These are phyloP conservation scores for Pelecanus crispus DNA, from an alignment of 2,113 vertebrate genomes.

Conservation along the genomic window DNA sequence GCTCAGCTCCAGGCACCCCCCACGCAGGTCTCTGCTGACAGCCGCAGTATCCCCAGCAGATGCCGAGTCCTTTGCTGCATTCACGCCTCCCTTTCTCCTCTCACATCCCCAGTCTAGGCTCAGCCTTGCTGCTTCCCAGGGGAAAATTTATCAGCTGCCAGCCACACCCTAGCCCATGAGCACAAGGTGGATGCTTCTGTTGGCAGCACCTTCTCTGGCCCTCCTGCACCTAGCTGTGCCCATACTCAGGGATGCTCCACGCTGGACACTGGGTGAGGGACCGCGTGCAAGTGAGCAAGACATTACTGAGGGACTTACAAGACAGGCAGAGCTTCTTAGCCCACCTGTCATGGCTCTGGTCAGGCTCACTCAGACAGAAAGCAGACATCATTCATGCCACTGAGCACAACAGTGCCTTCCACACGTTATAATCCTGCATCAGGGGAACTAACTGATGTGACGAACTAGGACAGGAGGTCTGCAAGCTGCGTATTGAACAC, in stretches of 20 bases:
- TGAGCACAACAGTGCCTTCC: neutral
- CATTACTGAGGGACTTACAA: neutral
- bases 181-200: neutral
- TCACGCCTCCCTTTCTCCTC: neutral
- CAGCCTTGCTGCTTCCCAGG: neutral
- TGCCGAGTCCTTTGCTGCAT: neutral
- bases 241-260: neutral
- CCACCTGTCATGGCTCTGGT: neutral
- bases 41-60: neutral
- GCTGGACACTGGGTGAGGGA: neutral
- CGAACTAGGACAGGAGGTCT: neutral
- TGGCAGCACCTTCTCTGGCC: neutral
- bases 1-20: neutral
- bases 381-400: neutral
- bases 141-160: neutral
- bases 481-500: neutral
- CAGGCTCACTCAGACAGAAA: neutral
- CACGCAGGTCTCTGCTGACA: neutral
- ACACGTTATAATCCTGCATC: neutral
- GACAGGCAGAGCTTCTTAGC: neutral
- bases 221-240: neutral
- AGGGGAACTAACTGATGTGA: neutral
- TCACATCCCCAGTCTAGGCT: neutral
- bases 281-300: neutral
- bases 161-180: fast-evolving